Base-by-base conservation (phyloP, 92 coral and sea anemone genomes). In the Parazoanthus atlanticus region DNA sequence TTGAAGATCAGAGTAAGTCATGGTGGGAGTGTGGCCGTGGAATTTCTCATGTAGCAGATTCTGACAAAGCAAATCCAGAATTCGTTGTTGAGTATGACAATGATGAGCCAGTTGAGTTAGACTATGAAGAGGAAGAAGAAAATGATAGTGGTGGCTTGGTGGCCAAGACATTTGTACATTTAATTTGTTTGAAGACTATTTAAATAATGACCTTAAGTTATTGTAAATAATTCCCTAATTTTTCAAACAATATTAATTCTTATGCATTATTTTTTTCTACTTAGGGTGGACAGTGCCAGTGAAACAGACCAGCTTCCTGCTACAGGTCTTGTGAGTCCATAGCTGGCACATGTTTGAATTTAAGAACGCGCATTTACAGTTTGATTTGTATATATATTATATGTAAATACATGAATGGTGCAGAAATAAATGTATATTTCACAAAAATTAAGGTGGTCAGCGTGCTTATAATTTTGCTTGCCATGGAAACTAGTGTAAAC, bases 1-100 rank as follows among this genome's bases (percentile, higher is more conserved):
- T 49, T 46, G 89, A 72, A 75, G 73, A 74, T 56, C 72, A 58
- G 80, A 70, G 36, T 26, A 34, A 76, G 82, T 49, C 54, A 10
- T 86, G 84, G 89, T 54, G 89, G 89, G 84, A 86, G 43, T 58
- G 47, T 40, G 89, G 88, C 25, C 41, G 89, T 26, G 89, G 47
- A 19, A 26, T 86, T 47, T 23, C 70, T 58, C 52, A 23, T 86
- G 81, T 64, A 8, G 81, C 23, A 31, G 73, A 61, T 31, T 15
- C 23, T 71, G 67, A 23, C 29, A 85, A 43, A 71, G 74, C 13
- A 46, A 73, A 73, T 30, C 61, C 82, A 47, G 82, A 86, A 86
- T 75, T 86, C 49, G 74, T 86, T 73, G 89, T 76, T 36, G 84
- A 76, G 56, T 86, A 49, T 46, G 89, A 86, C 82, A 74, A 46